These are phyloP conservation scores for Eristalis pertinax DNA, from an alignment of 2,888 invertebrate species.

Conservation along the genomic window DNA sequence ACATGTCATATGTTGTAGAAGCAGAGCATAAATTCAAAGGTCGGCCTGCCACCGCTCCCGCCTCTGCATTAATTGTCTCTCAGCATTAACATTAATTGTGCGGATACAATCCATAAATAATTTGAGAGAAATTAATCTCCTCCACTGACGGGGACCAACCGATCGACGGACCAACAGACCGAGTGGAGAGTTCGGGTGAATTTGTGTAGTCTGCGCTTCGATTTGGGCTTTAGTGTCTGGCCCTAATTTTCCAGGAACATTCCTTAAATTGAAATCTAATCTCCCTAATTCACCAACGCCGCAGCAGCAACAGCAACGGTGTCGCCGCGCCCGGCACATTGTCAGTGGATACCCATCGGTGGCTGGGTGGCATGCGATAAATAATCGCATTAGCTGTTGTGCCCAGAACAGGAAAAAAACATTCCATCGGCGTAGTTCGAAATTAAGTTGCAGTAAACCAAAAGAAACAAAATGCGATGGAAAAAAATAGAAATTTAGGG, in stretches of 20 bases:
- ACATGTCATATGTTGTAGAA: slow-evolving; percentile 34
- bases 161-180: no score
- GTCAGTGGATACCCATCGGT: slow-evolving; percentile 35
- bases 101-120: slow-evolving; percentile 39
- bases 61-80: slow-evolving; percentile 32
- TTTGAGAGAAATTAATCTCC: slow-evolving; percentile 35
- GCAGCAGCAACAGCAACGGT: background rate
- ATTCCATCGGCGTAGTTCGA: slow-evolving; percentile 11
- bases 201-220: background rate
- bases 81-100: slow-evolving; percentile 57
- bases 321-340: slow-evolving; percentile 1
- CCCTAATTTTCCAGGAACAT: slow-evolving; percentile 48
- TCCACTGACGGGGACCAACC: background rate
- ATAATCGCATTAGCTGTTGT: slow-evolving; percentile 47
- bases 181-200: background rate
- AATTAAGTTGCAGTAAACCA: slow-evolving; percentile 36
- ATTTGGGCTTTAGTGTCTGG: background rate
- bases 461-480: slow-evolving; percentile 18
- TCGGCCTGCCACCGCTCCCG: background rate
- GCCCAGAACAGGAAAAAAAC: slow-evolving; percentile 1
- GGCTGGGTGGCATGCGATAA: slow-evolving; percentile 56
- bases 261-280: slow-evolving; percentile 51
- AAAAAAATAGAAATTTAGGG: slow-evolving; percentile 57
- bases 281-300: slow-evolving; percentile 36
- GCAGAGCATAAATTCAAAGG: slow-evolving; percentile 53